phyloP scores from a whole-genome alignment of 2,113 vertebrate genomes.

The Cyanoliseus patagonus region DNA sequence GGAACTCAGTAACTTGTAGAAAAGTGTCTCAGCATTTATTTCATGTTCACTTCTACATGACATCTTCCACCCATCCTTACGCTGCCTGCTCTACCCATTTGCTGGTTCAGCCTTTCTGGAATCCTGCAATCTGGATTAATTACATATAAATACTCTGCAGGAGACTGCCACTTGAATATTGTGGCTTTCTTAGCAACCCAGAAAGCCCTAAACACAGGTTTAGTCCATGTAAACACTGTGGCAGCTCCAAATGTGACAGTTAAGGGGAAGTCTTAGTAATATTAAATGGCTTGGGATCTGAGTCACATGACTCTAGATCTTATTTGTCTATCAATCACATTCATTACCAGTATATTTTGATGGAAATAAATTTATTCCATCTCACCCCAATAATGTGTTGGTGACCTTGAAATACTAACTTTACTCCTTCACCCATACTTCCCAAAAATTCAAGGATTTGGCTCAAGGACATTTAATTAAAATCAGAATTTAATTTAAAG shows the following conservation, averaged over 20 bases:
- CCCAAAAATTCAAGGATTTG: neutral
- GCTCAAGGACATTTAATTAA: neutral
- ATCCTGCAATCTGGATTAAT: neutral
- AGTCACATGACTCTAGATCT: neutral
- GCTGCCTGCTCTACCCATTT: neutral
- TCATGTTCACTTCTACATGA: neutral
- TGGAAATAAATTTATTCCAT: neutral
- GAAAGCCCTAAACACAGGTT: neutral
- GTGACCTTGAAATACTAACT: neutral
- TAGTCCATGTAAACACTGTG: neutral
- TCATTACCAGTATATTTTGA: neutral
- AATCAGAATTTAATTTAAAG: neutral
- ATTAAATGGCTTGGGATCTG: neutral
- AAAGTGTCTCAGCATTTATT: neutral
- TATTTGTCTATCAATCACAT: neutral
- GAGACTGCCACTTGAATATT: neutral
- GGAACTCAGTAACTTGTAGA: neutral
- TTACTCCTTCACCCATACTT: neutral
- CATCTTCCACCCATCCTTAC: neutral
- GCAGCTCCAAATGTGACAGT: neutral
- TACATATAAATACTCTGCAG: neutral
- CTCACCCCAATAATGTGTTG: neutral
- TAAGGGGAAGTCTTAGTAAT: neutral
- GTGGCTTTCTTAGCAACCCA: neutral
- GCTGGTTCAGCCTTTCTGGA: neutral